These are phyloP conservation scores for Apamea sordens DNA, from an alignment of 2,888 invertebrate genomes.

Conservation along the genomic window DNA sequence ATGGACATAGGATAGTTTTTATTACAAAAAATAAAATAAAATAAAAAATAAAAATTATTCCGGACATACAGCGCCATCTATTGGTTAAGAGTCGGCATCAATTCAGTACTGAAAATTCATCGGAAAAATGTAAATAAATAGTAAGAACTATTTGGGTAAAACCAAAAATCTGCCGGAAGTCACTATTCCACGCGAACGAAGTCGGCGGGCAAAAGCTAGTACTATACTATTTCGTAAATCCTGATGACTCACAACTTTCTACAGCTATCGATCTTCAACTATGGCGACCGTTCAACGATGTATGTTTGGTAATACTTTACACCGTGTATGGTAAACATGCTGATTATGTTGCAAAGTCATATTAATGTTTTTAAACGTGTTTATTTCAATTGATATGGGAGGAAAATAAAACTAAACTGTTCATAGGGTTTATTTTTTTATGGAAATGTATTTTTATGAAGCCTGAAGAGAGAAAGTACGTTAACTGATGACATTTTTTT, in stretches of 20 bases:
- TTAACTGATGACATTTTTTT: neutral
- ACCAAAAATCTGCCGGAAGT: too few relatives aligned
- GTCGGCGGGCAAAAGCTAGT: too few relatives aligned
- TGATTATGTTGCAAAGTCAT: slow-evolving; percentile 11
- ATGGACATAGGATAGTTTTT: too few relatives aligned
- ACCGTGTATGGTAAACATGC: slow-evolving; percentile 41
- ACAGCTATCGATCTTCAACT: slow-evolving; percentile 52
- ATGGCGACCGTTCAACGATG: slow-evolving; percentile 45
- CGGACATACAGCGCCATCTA: too few relatives aligned
- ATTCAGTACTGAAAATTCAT: too few relatives aligned
- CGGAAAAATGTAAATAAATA: too few relatives aligned
- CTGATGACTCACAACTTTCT: slow-evolving; percentile 64
- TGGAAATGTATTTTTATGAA: neutral
- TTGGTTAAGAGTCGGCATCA: too few relatives aligned
- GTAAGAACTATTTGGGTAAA: too few relatives aligned
- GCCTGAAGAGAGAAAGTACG: too few relatives aligned
- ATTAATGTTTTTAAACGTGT: neutral
- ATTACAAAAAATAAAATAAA: too few relatives aligned
- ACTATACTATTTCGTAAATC: slow-evolving; percentile 48
- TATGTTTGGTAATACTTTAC: slow-evolving; percentile 48
- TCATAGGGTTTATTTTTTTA: neutral
- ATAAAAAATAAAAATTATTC: too few relatives aligned
- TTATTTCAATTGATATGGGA: slow-evolving; percentile 5
- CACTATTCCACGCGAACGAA: too few relatives aligned
- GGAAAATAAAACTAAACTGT: slow-evolving; percentile 14